Percentiles rank a stretch among this genome's conserved stretches.
Conservation (phyloP, 2,113 vertebrate species). For the Halichoeres trimaculatus region DNA sequence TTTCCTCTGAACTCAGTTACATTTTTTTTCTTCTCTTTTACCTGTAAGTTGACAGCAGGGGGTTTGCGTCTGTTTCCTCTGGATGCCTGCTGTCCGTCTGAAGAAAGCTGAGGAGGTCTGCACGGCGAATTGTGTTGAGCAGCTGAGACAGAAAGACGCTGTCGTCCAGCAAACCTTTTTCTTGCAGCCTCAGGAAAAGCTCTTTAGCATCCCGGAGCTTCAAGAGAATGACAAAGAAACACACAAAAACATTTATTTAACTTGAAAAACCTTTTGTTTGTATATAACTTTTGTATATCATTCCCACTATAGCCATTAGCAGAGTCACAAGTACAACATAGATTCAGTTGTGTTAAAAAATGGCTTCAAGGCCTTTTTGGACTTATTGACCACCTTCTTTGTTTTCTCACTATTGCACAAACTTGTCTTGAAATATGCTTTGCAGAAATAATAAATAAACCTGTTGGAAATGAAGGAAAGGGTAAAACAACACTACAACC, state of each 20-base stretch:
- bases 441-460: no score
- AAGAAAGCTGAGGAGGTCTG: constrained; percentile 67
- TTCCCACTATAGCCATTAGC: no score
- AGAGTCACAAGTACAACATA: no score
- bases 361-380: no score
- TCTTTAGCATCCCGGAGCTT: constrained; percentile 66
- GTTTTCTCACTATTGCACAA: no score
- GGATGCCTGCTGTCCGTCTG: constrained; percentile 4
- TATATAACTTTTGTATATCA: no score
- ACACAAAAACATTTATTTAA: background rate
- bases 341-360: no score
- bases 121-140: constrained; percentile 70
- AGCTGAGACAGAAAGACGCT: constrained; percentile 65
- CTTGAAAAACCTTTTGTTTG: background rate
- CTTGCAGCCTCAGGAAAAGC: constrained; percentile 70
- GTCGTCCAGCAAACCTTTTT: constrained; percentile 66
- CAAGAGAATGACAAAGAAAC: background rate
- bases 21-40: constrained; percentile 4
- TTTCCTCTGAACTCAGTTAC: background rate
- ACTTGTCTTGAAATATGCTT: no score
- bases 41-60: constrained; percentile 78
- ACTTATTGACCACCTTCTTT: no score
- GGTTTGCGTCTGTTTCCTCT: constrained; percentile 43
- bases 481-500: no score
- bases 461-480: no score